These are phyloP conservation scores for Drosophila conformis DNA, from an alignment of 2,888 invertebrate species.

Conservation along the genomic window DNA sequence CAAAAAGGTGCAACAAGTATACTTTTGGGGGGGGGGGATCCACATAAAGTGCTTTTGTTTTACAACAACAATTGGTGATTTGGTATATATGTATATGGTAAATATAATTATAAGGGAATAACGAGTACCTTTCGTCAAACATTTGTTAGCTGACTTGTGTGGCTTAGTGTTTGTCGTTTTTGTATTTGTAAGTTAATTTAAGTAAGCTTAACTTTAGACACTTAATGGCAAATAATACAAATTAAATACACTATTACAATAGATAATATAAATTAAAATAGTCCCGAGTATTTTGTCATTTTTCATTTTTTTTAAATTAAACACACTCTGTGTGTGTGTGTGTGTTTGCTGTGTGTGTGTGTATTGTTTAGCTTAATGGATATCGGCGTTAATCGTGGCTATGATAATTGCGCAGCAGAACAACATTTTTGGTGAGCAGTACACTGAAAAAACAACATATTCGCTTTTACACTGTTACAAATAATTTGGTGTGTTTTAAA, in stretches of 20 bases:
- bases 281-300: background rate
- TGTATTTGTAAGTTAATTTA: slow-evolving; percentile 29
- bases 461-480: slow-evolving; percentile 81
- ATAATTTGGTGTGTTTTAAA: slow-evolving; percentile 63
- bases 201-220: slow-evolving; percentile 52
- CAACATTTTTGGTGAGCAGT: slow-evolving; percentile 74
- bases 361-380: slow-evolving; percentile 69
- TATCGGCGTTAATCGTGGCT: slow-evolving; percentile 78
- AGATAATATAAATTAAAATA: slow-evolving; percentile 2
- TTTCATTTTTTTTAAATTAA: background rate
- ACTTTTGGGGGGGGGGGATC: background rate
- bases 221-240: slow-evolving; percentile 53
- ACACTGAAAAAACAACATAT: slow-evolving; percentile 80
- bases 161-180: slow-evolving; percentile 33
- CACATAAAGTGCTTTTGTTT: background rate
- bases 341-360: slow-evolving; percentile 36
- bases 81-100: slow-evolving; percentile 11
- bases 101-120: slow-evolving; percentile 30
- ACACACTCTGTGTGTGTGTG: slow-evolving; percentile 15
- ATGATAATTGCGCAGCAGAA: slow-evolving; percentile 73
- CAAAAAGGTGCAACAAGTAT: slow-evolving; percentile 14
- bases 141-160: slow-evolving; percentile 46
- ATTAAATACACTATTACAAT: slow-evolving; percentile 15
- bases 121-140: slow-evolving; percentile 54
- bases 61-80: slow-evolving; percentile 12